These are phyloP conservation scores for Momotus momota DNA, from an alignment of 2,797 vertebrate genomes.

Conservation along the genomic window DNA sequence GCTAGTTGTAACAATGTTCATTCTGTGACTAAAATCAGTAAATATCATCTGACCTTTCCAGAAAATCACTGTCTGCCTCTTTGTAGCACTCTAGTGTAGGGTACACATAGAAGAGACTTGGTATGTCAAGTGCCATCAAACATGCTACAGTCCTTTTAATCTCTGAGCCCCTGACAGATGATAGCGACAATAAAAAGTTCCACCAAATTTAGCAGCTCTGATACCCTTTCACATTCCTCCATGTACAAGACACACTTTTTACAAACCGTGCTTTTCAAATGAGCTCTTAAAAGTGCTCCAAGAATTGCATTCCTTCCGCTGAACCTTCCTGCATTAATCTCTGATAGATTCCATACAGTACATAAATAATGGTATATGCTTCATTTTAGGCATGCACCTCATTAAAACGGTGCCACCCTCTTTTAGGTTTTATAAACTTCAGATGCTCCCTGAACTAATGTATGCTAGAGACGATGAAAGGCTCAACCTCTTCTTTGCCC, in stretches of 20 bases:
- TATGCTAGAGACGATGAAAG: constrained; percentile 45
- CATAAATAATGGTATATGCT: constrained; percentile 36
- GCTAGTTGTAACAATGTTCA: neutral
- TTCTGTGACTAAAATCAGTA: neutral
- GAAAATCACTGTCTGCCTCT: neutral
- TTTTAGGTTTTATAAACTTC: constrained; percentile 45
- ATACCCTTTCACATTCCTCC: constrained; percentile 15
- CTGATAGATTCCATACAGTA: constrained; percentile 28
- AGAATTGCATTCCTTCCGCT: neutral
- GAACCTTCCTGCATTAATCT: constrained; percentile 17
- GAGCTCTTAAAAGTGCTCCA: constrained; percentile 4
- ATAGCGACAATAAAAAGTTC: neutral
- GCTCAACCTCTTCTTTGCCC: neutral
- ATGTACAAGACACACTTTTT: neutral
- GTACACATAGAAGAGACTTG: neutral
- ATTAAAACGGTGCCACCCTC: constrained; percentile 35
- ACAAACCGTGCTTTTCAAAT: neutral
- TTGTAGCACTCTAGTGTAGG: neutral
- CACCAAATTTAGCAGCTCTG: neutral
- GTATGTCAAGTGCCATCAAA: neutral
- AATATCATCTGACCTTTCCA: neutral
- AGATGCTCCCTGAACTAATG: constrained; percentile 36
- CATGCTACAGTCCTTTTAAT: neutral
- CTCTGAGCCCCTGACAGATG: neutral
- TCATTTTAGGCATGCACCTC: constrained; percentile 28